phyloP scores from a whole-genome alignment of 92 coral and sea anemone genomes.

The Micromussa lordhowensis region DNA sequence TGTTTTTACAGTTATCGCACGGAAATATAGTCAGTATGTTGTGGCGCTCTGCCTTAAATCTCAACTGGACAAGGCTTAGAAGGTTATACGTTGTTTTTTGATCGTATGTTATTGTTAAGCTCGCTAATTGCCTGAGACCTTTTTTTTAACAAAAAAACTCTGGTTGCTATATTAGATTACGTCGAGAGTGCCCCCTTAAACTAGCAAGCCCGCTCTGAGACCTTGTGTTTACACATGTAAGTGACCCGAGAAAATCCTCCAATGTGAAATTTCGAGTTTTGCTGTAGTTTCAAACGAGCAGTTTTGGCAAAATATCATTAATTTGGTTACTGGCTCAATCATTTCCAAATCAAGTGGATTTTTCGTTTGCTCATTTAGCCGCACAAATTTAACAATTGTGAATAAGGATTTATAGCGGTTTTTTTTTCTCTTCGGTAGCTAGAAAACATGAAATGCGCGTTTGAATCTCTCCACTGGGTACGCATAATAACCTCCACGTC shows the following conservation, averaged over 20 bases:
- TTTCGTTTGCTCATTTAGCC: background rate
- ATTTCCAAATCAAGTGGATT: background rate
- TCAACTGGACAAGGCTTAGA: background rate
- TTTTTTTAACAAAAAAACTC: background rate
- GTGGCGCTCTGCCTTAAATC: background rate
- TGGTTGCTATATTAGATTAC: background rate
- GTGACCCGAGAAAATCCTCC: background rate
- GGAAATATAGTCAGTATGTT: background rate
- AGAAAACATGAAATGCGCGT: constrained; percentile 14
- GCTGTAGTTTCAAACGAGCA: constrained; percentile 8
- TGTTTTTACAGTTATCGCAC: constrained; percentile 17
- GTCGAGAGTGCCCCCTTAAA: background rate
- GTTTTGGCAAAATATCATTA: background rate
- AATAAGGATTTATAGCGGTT: background rate
- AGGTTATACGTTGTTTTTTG: background rate
- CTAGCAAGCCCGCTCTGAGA: background rate
- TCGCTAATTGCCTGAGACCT: background rate
- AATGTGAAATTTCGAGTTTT: background rate
- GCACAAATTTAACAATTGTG: background rate
- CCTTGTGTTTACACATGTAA: constrained; percentile 1
- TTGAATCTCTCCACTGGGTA: background rate
- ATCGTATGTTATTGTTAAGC: background rate
- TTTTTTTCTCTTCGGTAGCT: background rate
- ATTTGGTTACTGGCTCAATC: background rate
- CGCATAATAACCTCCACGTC: constrained; percentile 15